phyloP scores from a whole-genome alignment of 2,113 vertebrate species.

The Archilochus colubris region DNA sequence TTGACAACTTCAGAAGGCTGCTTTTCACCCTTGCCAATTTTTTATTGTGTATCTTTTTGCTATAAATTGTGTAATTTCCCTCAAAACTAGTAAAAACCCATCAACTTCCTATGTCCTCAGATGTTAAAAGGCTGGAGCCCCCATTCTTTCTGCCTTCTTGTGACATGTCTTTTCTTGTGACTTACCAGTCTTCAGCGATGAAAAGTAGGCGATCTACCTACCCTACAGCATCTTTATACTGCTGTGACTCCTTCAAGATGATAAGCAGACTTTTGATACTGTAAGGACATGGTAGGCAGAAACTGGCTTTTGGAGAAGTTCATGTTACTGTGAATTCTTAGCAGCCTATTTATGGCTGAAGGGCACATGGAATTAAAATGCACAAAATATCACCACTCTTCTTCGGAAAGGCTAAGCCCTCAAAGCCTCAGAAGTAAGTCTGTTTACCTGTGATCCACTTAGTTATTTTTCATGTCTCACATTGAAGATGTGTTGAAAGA shows the following conservation, averaged over 20 bases:
- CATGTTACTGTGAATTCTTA: neutral
- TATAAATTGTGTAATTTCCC: neutral
- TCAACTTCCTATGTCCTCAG: neutral
- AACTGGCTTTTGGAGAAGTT: neutral
- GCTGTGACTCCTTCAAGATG: neutral
- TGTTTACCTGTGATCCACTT: neutral
- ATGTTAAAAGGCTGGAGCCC: neutral
- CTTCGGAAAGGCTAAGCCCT: neutral
- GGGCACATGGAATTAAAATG: neutral
- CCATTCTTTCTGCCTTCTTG: neutral
- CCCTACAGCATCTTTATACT: neutral
- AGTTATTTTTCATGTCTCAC: neutral
- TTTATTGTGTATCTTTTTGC: neutral
- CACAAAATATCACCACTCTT: neutral
- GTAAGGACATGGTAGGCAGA: neutral
- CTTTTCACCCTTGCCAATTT: neutral
- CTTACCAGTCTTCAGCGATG: neutral
- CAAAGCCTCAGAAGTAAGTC: neutral
- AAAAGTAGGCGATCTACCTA: neutral
- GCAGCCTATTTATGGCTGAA: neutral
- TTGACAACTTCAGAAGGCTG: neutral
- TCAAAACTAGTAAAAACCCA: neutral
- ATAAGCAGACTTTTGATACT: neutral
- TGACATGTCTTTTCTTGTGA: neutral
- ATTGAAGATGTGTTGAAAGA: neutral